These are phyloP conservation scores for Zingel zingel DNA, from an alignment of 2,113 vertebrate species.

Conservation along the genomic window DNA sequence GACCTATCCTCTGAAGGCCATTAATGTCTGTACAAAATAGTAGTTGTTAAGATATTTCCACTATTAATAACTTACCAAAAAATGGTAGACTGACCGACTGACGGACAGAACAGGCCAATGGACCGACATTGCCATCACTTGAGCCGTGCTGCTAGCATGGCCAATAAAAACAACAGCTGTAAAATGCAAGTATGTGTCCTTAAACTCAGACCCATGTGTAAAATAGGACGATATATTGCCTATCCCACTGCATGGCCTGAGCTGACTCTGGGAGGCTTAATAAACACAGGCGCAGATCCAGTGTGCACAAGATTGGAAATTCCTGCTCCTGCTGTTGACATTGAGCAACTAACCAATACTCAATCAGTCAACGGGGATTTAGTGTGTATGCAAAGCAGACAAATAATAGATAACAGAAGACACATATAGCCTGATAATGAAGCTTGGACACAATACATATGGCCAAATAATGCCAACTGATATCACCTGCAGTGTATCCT, in stretches of 20 bases:
- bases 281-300: slow-evolving; percentile 46
- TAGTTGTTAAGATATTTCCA: not conserved
- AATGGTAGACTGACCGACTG: accelerated
- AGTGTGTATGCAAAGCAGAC: slow-evolving; percentile 10
- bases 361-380: slow-evolving; percentile 12
- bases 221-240: not conserved
- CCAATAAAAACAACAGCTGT: not conserved
- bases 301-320: slow-evolving; percentile 34
- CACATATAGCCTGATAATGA: slow-evolving; percentile 11
- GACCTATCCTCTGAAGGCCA: not conserved
- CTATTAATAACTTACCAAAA: not conserved
- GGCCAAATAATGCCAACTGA: slow-evolving; percentile 3
- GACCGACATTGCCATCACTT: accelerated
- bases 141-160: not conserved
- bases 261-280: not conserved
- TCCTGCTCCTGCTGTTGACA: slow-evolving; percentile 29
- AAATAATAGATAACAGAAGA: slow-evolving; percentile 35
- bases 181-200: not conserved
- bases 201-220: not conserved
- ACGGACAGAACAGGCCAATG: not conserved
- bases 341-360: slow-evolving; percentile 36
- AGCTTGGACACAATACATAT: not conserved
- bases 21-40: not conserved
- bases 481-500: not conserved
- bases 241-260: not conserved